Percentiles rank a stretch among this genome's conserved stretches.
Conservation (phyloP, 2,113 vertebrate species). For the Catharus fuscescens region DNA sequence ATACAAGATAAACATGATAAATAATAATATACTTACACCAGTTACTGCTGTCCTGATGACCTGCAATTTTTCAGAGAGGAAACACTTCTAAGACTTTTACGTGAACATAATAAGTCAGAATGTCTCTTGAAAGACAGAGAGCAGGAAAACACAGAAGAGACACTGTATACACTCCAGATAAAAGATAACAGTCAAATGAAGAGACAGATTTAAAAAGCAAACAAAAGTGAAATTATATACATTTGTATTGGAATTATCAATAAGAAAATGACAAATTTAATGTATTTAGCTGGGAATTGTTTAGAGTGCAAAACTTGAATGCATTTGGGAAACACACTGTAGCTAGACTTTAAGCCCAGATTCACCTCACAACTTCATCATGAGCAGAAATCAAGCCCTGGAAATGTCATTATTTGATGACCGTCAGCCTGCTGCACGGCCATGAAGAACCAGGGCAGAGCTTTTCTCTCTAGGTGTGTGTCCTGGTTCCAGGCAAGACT, state of each 20-base stretch:
- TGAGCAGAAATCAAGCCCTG: neutral
- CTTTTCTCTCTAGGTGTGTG: neutral
- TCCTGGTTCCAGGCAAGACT: neutral
- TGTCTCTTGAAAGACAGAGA: neutral
- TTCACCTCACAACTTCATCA: neutral
- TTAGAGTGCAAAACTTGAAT: neutral
- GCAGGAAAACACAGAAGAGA: neutral
- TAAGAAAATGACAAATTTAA: neutral
- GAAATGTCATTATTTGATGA: neutral
- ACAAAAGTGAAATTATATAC: neutral
- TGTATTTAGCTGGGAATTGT: neutral
- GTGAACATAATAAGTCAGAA: neutral
- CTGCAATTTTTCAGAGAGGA: slow-evolving; percentile 2
- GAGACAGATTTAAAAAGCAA: neutral
- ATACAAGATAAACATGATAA: neutral
- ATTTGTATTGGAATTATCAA: neutral
- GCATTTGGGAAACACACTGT: neutral
- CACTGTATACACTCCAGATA: neutral
- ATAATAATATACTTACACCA: neutral
- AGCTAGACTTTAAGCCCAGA: neutral
- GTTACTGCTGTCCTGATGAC: neutral
- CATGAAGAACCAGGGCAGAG: neutral
- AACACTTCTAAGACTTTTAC: slow-evolving; percentile 1
- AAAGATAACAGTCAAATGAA: neutral
- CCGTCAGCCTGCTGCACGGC: neutral